A percentile compares a stretch with the other conserved stretches of the same genome.
These are phyloP conservation scores for Theretra japonica DNA, from an alignment of 2,888 invertebrate species.

Conservation along the genomic window DNA sequence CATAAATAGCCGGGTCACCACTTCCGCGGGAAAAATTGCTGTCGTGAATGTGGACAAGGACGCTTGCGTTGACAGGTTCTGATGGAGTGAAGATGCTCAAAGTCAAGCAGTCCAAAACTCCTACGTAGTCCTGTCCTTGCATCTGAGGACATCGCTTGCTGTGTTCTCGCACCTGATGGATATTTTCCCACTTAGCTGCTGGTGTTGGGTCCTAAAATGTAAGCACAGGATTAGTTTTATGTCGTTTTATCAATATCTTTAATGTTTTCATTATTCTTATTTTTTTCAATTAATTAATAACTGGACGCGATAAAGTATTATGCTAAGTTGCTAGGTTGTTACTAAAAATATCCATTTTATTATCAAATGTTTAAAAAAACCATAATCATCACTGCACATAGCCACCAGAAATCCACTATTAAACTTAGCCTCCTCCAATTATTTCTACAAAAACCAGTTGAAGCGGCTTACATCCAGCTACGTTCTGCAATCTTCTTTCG, in stretches of 20 bases:
- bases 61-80: conserved; percentile 49
- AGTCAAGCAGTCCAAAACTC: conserved; percentile 66
- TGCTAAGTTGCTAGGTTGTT: too few species aligned
- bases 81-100: conserved; percentile 67
- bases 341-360: too few species aligned
- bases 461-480: too few species aligned
- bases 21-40: conserved; percentile 65
- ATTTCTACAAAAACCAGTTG: too few species aligned
- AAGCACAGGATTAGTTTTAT: conserved; percentile 14
- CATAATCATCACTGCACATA: too few species aligned
- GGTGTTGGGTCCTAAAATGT: conserved; percentile 56
- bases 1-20: conserved; percentile 65
- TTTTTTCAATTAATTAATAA: too few species aligned
- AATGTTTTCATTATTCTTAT: too few species aligned
- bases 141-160: conserved; percentile 64
- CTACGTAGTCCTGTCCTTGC: conserved; percentile 46
- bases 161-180: conserved; percentile 53
- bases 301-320: too few species aligned
- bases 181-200: conserved; percentile 45
- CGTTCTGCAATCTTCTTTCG: too few species aligned
- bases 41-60: conserved; percentile 74
- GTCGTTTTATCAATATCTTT: not conserved
- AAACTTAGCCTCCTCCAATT: too few species aligned
- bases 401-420: too few species aligned
- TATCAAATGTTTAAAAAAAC: too few species aligned